These are phyloP conservation scores for Coelogynopora nodosa DNA, from an alignment of 2,888 invertebrate species.

Conservation along the genomic window DNA sequence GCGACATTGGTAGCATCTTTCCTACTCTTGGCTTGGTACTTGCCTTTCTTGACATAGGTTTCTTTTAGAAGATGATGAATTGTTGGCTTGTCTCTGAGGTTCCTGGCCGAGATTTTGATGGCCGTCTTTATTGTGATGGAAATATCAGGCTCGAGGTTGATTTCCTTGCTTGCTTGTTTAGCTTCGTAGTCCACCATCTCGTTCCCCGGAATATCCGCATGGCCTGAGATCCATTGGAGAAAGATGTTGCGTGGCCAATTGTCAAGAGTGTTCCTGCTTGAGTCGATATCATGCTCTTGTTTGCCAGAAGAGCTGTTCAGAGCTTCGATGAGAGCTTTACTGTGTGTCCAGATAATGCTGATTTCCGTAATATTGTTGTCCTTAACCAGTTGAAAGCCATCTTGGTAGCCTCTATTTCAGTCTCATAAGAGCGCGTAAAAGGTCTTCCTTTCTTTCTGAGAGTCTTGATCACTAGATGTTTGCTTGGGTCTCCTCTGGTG, in stretches of 20 bases:
- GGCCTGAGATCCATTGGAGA: background rate
- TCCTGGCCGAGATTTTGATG: background rate
- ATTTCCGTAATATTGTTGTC: background rate
- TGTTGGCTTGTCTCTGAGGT: background rate
- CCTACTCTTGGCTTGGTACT: background rate
- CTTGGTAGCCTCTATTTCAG: slow-evolving; percentile 16
- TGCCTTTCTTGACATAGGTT: slow-evolving; percentile 5
- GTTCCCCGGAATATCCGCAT: background rate
- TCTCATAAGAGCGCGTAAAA: no score
- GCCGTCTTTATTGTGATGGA: background rate
- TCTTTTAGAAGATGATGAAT: background rate
- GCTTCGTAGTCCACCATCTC: background rate
- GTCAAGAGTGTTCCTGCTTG: background rate
- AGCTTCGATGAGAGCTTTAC: no score
- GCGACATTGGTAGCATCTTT: background rate
- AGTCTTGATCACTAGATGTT: no score
- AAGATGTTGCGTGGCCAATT: background rate
- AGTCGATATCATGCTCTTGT: background rate
- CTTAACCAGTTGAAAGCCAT: background rate
- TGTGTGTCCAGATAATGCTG: background rate
- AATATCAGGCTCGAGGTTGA: background rate
- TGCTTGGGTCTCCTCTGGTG: no score
- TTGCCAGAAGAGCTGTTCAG: background rate
- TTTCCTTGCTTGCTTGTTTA: background rate
- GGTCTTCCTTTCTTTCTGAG: no score